Percentiles rank a stretch among this genome's conserved stretches.
Conservation (phyloP, 2,797 vertebrate species). For the Rhinogobio ventralis region DNA sequence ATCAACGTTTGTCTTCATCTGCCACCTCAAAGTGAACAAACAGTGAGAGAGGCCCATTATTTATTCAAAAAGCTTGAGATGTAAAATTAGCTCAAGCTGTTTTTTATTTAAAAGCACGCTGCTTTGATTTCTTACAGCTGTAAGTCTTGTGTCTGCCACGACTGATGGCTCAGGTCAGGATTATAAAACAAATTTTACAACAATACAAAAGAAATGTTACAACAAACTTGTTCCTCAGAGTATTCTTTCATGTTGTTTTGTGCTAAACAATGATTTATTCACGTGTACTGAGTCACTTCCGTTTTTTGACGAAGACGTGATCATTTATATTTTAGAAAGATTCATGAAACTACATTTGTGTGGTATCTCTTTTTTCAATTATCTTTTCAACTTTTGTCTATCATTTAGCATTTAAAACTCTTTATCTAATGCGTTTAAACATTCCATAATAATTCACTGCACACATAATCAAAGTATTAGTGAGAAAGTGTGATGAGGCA, state of each 20-base stretch:
- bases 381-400: neutral
- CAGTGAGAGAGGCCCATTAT: constrained; percentile 23
- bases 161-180: constrained; percentile 2
- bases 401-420: constrained; percentile 13
- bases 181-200: neutral
- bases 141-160: neutral
- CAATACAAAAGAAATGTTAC: neutral
- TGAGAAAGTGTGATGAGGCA: constrained; percentile 1
- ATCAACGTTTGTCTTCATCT: constrained; percentile 48
- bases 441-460: neutral
- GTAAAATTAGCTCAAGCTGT: constrained; percentile 20
- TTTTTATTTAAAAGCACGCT: constrained; percentile 33
- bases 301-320: neutral
- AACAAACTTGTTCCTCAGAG: neutral
- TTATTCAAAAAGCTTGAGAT: constrained; percentile 42
- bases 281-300: neutral
- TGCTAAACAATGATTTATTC: neutral
- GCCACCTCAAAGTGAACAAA: constrained; percentile 45
- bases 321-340: neutral
- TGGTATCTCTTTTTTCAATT: neutral
- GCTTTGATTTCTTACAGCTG: constrained; percentile 33
- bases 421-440: neutral
- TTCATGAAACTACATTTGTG: neutral
- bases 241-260: neutral
- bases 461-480: neutral